These are phyloP conservation scores for Barbus barbus DNA, from an alignment of 2,113 vertebrate species.

Conservation along the genomic window DNA sequence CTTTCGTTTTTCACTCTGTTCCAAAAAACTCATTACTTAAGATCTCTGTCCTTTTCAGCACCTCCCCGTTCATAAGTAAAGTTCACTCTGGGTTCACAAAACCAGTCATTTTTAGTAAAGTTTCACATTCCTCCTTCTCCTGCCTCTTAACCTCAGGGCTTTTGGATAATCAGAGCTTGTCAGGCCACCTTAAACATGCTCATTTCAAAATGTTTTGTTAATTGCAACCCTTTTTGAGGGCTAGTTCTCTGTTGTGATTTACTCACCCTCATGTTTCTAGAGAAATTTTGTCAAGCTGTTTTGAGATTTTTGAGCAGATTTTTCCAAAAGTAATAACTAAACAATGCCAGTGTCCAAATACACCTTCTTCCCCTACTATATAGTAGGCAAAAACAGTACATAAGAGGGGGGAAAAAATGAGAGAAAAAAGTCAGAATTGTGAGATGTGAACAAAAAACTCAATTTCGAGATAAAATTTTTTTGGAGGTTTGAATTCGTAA, in stretches of 20 bases:
- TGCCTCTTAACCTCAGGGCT: conserved; percentile 77
- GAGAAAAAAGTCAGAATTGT: background rate
- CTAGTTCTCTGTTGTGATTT: background rate
- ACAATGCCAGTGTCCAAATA: background rate
- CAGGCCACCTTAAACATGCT: conserved; percentile 9
- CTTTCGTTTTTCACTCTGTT: conserved; percentile 30
- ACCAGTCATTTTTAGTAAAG: background rate
- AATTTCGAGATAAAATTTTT: no score
- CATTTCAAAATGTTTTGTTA: background rate
- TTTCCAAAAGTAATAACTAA: background rate
- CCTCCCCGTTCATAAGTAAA: background rate
- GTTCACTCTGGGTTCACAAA: conserved; percentile 1
- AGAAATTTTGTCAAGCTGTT: background rate
- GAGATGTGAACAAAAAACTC: no score
- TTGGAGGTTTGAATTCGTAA: no score
- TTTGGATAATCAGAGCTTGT: conserved; percentile 50
- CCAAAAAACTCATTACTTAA: conserved; percentile 20
- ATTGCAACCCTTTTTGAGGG: background rate
- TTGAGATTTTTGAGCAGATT: background rate
- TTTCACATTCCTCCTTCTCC: conserved; percentile 41
- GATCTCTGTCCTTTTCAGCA: background rate
- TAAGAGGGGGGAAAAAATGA: no score
- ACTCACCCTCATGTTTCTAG: background rate
- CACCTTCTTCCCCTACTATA: background rate
- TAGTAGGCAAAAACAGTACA: background rate